Percentiles rank a stretch among this genome's conserved stretches.
These are phyloP conservation scores for Euwallacea similis DNA, from an alignment of 1,140 invertebrate genomes.

Conservation along the genomic window DNA sequence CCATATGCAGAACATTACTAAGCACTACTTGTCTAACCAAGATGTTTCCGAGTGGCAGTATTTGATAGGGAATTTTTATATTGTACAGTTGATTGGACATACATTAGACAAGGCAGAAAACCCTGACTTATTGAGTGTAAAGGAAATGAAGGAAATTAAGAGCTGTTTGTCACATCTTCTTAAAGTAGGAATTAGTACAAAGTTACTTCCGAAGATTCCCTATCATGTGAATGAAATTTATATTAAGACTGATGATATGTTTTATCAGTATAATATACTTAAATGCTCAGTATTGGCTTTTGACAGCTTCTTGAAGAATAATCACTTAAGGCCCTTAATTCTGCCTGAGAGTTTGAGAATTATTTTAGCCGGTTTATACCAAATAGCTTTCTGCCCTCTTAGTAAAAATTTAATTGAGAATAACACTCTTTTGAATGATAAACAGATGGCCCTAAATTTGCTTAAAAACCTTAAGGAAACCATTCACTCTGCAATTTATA, in stretches of 20 bases:
- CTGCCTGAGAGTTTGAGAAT: constrained; percentile 56
- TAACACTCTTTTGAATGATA: constrained; percentile 59
- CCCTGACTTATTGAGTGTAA: constrained; percentile 59
- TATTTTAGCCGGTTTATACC: constrained; percentile 69
- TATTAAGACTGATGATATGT: constrained; percentile 45
- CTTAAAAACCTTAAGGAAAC: constrained; percentile 60
- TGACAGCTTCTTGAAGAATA: constrained; percentile 39
- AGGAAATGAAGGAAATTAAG: constrained; percentile 60
- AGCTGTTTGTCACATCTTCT: constrained; percentile 62
- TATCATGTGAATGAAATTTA: constrained; percentile 55
- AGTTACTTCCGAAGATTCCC: constrained; percentile 68
- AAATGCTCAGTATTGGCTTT: constrained; percentile 50
- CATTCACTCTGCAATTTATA: constrained; percentile 62
- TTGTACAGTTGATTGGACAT: constrained; percentile 49
- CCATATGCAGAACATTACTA: constrained; percentile 7
- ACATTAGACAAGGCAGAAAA: constrained; percentile 43
- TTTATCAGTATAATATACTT: constrained; percentile 48
- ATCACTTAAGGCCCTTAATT: constrained; percentile 51
- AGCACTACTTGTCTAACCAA: constrained; percentile 26
- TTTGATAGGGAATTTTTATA: constrained; percentile 52
- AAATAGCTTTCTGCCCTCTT: constrained; percentile 67
- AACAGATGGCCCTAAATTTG: constrained; percentile 57
- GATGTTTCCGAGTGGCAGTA: constrained; percentile 45
- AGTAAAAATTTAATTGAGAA: constrained; percentile 57
- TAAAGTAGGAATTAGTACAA: constrained; percentile 65